phyloP scores from a whole-genome alignment of 2,888 invertebrate genomes.

The Petrolisthes manimaculis region DNA sequence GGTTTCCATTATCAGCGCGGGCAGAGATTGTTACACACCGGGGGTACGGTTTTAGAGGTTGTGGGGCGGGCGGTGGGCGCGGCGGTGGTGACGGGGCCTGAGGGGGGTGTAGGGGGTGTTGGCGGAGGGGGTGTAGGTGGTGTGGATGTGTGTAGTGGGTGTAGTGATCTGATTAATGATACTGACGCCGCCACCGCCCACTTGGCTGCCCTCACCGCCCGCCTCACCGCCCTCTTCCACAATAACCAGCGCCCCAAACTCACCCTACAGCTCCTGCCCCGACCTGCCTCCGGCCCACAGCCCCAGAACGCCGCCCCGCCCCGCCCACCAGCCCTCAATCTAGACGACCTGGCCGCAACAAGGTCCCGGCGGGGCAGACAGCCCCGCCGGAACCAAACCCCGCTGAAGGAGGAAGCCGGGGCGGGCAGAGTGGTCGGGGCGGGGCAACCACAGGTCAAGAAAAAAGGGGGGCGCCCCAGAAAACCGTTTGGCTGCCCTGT shows the following conservation, averaged over 20 bases:
- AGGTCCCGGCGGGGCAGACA: neutral
- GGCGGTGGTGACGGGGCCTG: neutral
- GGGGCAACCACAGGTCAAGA: constrained; percentile 20
- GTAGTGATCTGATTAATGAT: constrained; percentile 54
- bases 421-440: neutral
- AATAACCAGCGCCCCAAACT: constrained; percentile 53
- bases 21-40: neutral
- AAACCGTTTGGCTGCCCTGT: constrained; percentile 55
- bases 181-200: constrained; percentile 45
- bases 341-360: constrained; percentile 50
- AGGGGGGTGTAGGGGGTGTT: neutral
- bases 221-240: constrained; percentile 1
- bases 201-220: constrained; percentile 20
- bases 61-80: neutral
- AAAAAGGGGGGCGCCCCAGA: constrained; percentile 52
- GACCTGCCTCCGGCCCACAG: neutral
- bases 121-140: neutral
- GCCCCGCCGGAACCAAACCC: neutral
- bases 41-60: neutral
- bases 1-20: neutral
- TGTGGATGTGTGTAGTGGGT: constrained; percentile 55
- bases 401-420: neutral
- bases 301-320: neutral
- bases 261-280: constrained; percentile 53
- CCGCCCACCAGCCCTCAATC: constrained; percentile 38